Conservation (phyloP, 1,140 invertebrate genomes). For the Lucilia cuprina region DNA sequence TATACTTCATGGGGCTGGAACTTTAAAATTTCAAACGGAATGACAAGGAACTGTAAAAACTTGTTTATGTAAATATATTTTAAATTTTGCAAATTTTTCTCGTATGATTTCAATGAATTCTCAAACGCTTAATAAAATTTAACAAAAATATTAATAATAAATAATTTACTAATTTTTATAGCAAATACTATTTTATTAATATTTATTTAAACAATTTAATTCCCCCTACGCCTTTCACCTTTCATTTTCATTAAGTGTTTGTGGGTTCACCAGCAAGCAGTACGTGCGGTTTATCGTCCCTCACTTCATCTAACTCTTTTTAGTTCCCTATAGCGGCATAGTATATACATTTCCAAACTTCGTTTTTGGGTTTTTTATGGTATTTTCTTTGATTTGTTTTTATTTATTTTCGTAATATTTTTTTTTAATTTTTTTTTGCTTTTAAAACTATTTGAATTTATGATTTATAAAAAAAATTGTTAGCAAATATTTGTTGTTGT, state of each 20-base stretch:
- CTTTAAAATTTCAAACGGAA: too few relatives aligned
- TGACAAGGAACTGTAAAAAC: too few relatives aligned
- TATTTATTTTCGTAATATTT: constrained; percentile 6
- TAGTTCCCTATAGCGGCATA: too few relatives aligned
- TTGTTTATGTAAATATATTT: too few relatives aligned
- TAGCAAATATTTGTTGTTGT: neutral
- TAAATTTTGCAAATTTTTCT: too few relatives aligned
- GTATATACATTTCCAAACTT: too few relatives aligned
- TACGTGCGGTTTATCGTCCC: neutral
- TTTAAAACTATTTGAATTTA: neutral
- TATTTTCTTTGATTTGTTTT: neutral
- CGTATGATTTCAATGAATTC: too few relatives aligned
- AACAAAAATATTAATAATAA: too few relatives aligned
- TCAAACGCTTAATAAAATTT: too few relatives aligned
- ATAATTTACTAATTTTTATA: too few relatives aligned
- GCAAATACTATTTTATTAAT: neutral
- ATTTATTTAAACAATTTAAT: neutral
- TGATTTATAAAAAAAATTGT: neutral
- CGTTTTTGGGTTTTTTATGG: neutral
- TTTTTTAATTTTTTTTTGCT: neutral
- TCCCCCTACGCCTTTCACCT: neutral
- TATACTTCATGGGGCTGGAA: too few relatives aligned
- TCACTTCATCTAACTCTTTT: neutral
- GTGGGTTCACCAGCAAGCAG: too few relatives aligned
- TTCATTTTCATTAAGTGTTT: neutral